Percentiles rank a stretch among this genome's conserved stretches.
These are phyloP conservation scores for Molanna angustata DNA, from an alignment of 2,888 invertebrate species.

Conservation along the genomic window DNA sequence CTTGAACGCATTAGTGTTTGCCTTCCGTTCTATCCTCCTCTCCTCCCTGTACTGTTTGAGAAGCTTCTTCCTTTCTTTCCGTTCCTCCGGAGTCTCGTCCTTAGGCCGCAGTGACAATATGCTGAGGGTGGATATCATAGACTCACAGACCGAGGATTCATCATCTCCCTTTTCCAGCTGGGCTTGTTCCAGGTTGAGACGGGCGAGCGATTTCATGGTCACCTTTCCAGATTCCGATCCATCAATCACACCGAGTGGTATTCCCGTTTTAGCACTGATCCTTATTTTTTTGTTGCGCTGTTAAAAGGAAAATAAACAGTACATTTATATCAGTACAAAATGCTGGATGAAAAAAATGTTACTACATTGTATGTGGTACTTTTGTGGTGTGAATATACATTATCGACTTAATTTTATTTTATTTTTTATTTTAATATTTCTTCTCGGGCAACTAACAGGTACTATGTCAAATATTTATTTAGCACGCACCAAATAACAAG, in stretches of 20 bases:
- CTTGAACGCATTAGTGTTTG: conserved; percentile 77
- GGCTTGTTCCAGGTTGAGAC: conserved; percentile 55
- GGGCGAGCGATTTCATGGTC: conserved; percentile 66
- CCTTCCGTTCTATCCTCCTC: conserved; percentile 77
- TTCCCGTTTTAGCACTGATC: conserved; percentile 70
- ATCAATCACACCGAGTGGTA: conserved; percentile 66
- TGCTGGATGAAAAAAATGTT: background rate
- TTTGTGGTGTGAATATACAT: too few species aligned
- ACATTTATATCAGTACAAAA: background rate
- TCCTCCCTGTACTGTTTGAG: conserved; percentile 77
- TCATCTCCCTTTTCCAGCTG: conserved; percentile 36
- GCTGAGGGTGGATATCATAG: conserved; percentile 66
- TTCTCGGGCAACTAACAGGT: too few species aligned
- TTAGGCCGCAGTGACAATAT: conserved; percentile 68
- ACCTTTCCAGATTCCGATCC: conserved; percentile 58
- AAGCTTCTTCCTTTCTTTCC: conserved; percentile 70
- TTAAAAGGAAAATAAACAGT: conserved; percentile 1
- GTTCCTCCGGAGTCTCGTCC: conserved; percentile 76
- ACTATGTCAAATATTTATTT: too few species aligned
- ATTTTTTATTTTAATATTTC: too few species aligned
- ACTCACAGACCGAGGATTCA: conserved; percentile 61
- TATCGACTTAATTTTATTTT: too few species aligned
- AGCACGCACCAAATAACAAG: too few species aligned
- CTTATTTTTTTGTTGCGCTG: conserved; percentile 61
- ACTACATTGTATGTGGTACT: too few species aligned